A percentile compares a stretch with the other conserved stretches of the same genome.
Evolutionary conservation across 1,140 invertebrate species (phyloP).

Genomic region (Zelostemma sp.): DNA sequence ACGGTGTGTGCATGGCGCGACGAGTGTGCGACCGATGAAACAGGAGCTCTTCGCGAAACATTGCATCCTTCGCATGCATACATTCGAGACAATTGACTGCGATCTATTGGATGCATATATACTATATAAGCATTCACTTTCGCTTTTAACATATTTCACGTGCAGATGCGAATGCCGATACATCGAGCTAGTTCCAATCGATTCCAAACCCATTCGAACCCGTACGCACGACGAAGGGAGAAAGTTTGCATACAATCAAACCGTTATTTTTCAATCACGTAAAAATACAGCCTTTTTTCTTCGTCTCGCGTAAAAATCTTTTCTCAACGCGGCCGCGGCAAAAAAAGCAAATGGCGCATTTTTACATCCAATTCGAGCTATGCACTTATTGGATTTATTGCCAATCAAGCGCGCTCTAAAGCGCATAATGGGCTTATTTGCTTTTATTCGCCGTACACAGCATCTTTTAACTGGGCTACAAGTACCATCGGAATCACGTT

Average conservation of each 20-base stretch:
- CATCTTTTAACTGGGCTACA: no score
- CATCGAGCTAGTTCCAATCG: neutral
- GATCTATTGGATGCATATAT: neutral
- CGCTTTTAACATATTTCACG: slow-evolving; percentile 2
- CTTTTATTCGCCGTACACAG: no score
- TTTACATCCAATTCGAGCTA: no score
- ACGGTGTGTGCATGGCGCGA: no score
- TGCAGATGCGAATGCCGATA: neutral
- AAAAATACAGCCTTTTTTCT: neutral
- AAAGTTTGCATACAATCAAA: slow-evolving; percentile 9
- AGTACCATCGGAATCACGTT: no score
- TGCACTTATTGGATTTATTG: no score
- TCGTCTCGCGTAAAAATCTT: neutral
- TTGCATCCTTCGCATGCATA: neutral
- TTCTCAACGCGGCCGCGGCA: no score
- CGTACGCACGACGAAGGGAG: neutral
- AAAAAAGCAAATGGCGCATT: no score
- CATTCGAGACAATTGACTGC: slow-evolving; percentile 1
- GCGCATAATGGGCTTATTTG: no score
- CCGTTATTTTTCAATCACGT: neutral
- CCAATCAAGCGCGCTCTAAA: no score
- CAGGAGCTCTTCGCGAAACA: neutral
- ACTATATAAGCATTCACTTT: neutral
- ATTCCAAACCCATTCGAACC: no score
- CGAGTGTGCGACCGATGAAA: neutral